These are phyloP conservation scores for Coranthus polyacanthus DNA, from an alignment of 2,797 vertebrate genomes.

Conservation along the genomic window DNA sequence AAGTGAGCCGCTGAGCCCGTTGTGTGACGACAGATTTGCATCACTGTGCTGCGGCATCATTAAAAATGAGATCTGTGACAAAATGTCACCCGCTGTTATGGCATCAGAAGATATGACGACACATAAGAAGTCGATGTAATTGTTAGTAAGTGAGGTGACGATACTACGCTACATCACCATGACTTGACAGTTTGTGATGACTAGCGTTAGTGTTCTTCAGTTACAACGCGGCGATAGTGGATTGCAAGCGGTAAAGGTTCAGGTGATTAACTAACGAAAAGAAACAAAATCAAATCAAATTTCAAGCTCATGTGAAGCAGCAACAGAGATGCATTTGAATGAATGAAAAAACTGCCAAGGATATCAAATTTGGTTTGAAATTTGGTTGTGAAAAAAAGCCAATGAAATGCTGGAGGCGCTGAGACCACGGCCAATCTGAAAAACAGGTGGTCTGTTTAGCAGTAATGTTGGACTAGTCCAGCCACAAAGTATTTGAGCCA, in stretches of 20 bases:
- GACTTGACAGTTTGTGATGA: conserved; percentile 10
- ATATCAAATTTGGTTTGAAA: too few relatives aligned
- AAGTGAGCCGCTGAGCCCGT: conserved; percentile 52
- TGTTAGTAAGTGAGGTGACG: conserved; percentile 14
- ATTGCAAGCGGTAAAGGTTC: background rate
- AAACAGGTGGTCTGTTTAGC: too few relatives aligned
- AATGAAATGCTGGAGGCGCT: too few relatives aligned
- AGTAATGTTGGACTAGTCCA: too few relatives aligned
- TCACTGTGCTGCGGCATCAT: conserved; percentile 47
- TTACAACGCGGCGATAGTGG: conserved; percentile 5
- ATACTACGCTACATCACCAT: conserved; percentile 3
- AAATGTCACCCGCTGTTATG: conserved; percentile 29
- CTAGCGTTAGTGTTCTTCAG: conserved; percentile 1
- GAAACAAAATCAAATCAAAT: too few relatives aligned
- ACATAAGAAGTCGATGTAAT: conserved; percentile 14
- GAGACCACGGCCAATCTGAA: too few relatives aligned
- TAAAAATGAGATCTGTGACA: conserved; percentile 52
- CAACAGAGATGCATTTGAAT: too few relatives aligned
- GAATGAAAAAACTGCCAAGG: too few relatives aligned
- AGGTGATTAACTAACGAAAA: too few relatives aligned
- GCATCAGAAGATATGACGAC: conserved; percentile 4
- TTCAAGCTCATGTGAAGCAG: too few relatives aligned
- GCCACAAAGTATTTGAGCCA: too few relatives aligned
- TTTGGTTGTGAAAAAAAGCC: too few relatives aligned
- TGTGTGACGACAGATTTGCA: conserved; percentile 55